Base-by-base conservation (phyloP, 2,888 invertebrate genomes). In the Toxonevra muliebris region DNA sequence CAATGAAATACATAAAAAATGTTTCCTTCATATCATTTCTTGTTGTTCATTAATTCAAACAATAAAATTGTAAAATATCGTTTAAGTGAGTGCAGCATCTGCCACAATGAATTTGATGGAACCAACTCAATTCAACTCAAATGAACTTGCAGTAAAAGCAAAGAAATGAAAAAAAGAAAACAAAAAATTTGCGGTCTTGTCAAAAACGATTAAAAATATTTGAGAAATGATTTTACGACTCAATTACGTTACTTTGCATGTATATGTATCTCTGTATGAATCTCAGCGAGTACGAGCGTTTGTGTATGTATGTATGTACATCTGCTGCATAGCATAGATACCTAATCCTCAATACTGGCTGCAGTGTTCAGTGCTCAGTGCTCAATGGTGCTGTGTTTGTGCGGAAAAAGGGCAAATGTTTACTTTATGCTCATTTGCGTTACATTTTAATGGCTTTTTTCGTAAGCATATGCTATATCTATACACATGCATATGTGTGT, bases 171-270 rank as follows among this genome's bases (percentile, higher is more conserved):
- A 10, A 30, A 8, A 20, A 30, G 10, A 53, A 10, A 10, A 15
- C 53, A 30, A 40, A 43, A 30, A 42, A 42, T n/a, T 62, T 43
- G 62, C 48, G 52, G 59, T 65, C 59, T 59, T 65, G 65, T 65
- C 65, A 58, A 65, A 65, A 65, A 50, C 65, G 55, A 65, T 59
- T 65, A 65, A 65, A 59, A 59, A 57, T 13, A 57, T 57, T 58
- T 8, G 15, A 30, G 53, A 48, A 65, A 65, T 65, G 41, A 58
- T 65, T 65, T 65, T 65, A 65, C 65, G 53, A 65, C 42, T 65
- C 65, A 59, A 65, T 65, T 65, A 58, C 58, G 7, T 12, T 48
- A 5, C 30, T 11, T 4, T 40, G n/a, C 40, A 48, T 17, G n/a
- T 13, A 1, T 10, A 15, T 15, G n/a, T n/a, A 8, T 48, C 15